These are phyloP conservation scores for Brotula barbata DNA, from an alignment of 2,797 vertebrate species.

Conservation along the genomic window DNA sequence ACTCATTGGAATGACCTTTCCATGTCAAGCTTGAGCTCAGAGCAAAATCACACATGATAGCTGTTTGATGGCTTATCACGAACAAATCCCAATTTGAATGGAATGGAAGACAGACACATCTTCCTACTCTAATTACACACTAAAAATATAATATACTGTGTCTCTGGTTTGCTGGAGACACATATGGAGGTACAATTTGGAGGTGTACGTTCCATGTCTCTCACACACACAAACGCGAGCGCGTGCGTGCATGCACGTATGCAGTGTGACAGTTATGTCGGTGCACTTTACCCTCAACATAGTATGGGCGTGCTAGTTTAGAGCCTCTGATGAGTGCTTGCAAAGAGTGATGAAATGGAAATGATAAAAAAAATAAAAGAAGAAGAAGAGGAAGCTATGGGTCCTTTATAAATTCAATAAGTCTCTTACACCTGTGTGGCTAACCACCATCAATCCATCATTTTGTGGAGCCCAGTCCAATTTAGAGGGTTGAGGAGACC, in stretches of 20 bases:
- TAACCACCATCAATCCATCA: constrained; percentile 79
- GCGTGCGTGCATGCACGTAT: too few species aligned
- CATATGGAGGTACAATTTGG: constrained; percentile 5
- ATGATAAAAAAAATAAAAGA: too few species aligned
- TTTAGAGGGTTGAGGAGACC: constrained; percentile 71
- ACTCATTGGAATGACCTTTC: constrained; percentile 68
- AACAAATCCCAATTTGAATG: too few species aligned
- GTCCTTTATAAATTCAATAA: constrained; percentile 76
- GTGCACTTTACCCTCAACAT: constrained; percentile 5
- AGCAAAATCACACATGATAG: constrained; percentile 55
- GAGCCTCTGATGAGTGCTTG: constrained; percentile 34
- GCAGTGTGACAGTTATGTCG: too few species aligned
- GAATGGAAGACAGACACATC: too few species aligned
- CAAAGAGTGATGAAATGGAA: constrained; percentile 50
- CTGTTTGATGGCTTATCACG: too few species aligned
- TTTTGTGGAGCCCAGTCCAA: constrained; percentile 76
- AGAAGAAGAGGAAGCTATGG: too few species aligned
- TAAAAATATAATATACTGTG: constrained; percentile 6
- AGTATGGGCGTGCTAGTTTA: constrained; percentile 12
- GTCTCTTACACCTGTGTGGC: constrained; percentile 77
- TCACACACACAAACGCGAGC: too few species aligned
- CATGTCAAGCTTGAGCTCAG: constrained; percentile 73
- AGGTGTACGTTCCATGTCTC: constrained; percentile 20
- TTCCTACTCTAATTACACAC: too few species aligned
- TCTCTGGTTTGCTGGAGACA: constrained; percentile 9